Evolutionary conservation across 2,888 invertebrate genomes (phyloP), one percentile per base, ranked within the genome.

Genomic region (Caenorhabditis drosophilae): DNA sequence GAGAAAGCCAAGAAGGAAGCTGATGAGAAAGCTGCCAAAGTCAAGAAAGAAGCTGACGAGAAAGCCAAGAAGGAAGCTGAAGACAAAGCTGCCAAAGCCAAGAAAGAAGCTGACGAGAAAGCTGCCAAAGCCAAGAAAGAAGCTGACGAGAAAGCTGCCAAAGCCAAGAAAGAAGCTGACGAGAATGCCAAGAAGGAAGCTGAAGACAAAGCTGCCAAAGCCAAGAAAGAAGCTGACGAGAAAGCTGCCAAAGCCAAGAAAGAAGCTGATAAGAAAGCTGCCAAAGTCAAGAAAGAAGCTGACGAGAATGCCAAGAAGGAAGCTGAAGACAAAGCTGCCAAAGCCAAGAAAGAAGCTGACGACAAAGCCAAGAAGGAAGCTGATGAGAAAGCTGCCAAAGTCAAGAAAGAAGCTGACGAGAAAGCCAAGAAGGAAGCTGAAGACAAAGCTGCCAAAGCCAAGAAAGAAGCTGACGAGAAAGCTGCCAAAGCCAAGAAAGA

Each of bases 401-500:
- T 40, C 31, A 60, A 49, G 44, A 56, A 55, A 9, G 44, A 38
- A 36, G 57, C 44, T 11, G 44, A 63, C 15, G 42, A 49, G 46
- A 53, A 71, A 46, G 16, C n/a, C 3, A 27, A 45, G n/a, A 45
- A 45, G 44, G 44, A 45, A n/a, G 57, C 69, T 27, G 35, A 52
- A 16, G 42, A 34, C 12, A 27, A 45, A 18, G 35, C 20, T 6
- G 48, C 26, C 4, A 45, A 27, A 27, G 1, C 7, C 25, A 42
- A 46, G 18, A 46, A 46, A 16, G 44, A 45, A 16, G 26, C 44
- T 27, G 44, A 45, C 2, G 18, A 26, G 9, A 45, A 26, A n/a
- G 48, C 34, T 20, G 59, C 68, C 26, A 49, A 66, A 27, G 57
- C 46, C 27, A 54, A 49, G 36, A 56, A 55, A n/a, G 44, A 34